phyloP scores from a whole-genome alignment of 2,113 vertebrate genomes.

The Vireo altiloquus region DNA sequence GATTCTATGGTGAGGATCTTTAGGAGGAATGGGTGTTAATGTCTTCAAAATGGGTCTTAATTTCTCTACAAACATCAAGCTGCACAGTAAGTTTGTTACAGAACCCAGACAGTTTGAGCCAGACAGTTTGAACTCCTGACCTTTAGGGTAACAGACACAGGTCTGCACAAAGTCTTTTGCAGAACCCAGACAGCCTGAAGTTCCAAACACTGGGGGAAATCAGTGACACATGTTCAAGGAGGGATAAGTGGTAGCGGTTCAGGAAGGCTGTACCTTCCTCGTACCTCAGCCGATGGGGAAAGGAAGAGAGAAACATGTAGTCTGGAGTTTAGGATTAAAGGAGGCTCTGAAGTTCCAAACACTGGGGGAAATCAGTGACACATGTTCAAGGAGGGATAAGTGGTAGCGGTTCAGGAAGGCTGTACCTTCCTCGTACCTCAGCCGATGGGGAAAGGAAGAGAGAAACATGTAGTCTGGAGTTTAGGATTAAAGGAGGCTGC shows the following conservation, averaged over 20 bases:
- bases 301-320: neutral
- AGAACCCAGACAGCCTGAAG: neutral
- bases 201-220: neutral
- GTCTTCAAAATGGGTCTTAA: neutral
- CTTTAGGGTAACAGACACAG: neutral
- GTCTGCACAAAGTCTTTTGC: neutral
- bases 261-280: neutral
- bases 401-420: neutral
- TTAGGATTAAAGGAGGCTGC: neutral
- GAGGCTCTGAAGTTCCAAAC: too few species aligned
- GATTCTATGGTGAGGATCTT: neutral
- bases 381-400: neutral
- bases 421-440: neutral
- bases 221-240: accelerated
- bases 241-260: neutral
- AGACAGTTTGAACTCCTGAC: neutral
- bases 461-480: neutral
- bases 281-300: neutral
- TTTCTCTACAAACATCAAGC: neutral
- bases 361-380: accelerated
- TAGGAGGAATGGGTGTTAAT: neutral
- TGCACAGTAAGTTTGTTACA: neutral
- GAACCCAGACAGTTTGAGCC: neutral
- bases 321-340: neutral
- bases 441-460: neutral